These are phyloP conservation scores for Drosophila barbarae DNA, from an alignment of 2,888 invertebrate genomes.

Conservation along the genomic window DNA sequence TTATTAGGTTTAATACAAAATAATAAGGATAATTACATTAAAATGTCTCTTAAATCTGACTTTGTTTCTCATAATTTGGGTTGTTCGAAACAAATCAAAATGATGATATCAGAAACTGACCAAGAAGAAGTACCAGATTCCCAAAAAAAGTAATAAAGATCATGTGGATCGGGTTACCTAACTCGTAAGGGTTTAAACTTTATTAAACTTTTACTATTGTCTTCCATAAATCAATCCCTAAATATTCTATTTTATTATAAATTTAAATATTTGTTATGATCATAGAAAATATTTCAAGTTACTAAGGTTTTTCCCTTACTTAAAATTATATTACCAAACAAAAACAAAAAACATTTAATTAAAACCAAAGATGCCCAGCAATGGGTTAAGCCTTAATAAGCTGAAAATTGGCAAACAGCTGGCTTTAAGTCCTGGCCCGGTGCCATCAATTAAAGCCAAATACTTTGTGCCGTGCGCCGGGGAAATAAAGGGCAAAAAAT, in stretches of 20 bases:
- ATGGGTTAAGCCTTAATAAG: constrained; percentile 35
- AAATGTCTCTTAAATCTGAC: neutral
- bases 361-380: neutral
- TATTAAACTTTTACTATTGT: no score
- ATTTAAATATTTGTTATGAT: neutral
- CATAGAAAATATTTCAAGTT: no score
- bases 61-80: neutral
- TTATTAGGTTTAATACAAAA: neutral
- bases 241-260: no score
- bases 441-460: constrained; percentile 55
- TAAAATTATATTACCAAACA: neutral
- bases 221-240: no score
- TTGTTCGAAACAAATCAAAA: neutral
- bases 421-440: constrained; percentile 16
- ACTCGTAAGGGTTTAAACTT: no score
- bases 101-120: neutral
- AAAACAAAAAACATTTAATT: neutral
- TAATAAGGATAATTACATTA: neutral
- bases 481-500: constrained; percentile 42
- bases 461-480: constrained; percentile 42
- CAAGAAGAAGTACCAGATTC: neutral
- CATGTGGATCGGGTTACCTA: neutral
- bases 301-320: no score
- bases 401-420: constrained; percentile 3
- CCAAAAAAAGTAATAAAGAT: neutral